Conservation (phyloP, 2,113 vertebrate species). For the Montifringilla adamsi region DNA sequence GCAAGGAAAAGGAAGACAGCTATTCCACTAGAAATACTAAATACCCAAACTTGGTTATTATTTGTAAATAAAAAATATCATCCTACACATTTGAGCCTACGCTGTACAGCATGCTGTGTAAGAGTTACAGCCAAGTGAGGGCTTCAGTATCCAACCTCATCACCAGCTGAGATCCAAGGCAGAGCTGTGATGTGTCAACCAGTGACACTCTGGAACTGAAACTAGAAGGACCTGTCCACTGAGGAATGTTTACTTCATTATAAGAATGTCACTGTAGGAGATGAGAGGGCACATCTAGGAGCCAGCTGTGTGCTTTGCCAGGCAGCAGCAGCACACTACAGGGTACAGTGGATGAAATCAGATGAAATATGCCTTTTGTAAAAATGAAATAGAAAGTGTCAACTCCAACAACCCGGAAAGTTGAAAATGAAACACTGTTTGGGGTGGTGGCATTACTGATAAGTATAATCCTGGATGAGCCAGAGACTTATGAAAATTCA, state of each 20-base stretch:
- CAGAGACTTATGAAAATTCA: background rate
- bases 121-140: background rate
- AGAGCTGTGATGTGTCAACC: background rate
- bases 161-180: background rate
- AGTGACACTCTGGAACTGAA: background rate
- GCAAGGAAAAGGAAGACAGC: background rate
- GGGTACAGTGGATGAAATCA: background rate
- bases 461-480: background rate
- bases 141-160: background rate
- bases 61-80: background rate
- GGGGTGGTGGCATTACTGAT: background rate
- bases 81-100: background rate
- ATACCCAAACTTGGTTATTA: background rate
- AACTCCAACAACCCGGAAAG: background rate
- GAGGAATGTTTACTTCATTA: background rate
- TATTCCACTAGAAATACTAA: background rate
- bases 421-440: conserved; percentile 21
- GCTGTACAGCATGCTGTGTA: background rate
- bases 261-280: background rate
- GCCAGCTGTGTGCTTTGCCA: background rate
- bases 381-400: background rate
- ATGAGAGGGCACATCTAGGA: background rate
- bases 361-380: background rate
- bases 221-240: background rate
- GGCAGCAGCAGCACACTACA: background rate